Base-by-base conservation (phyloP, 2,888 invertebrate genomes). In the Notocelia uddmanniana region DNA sequence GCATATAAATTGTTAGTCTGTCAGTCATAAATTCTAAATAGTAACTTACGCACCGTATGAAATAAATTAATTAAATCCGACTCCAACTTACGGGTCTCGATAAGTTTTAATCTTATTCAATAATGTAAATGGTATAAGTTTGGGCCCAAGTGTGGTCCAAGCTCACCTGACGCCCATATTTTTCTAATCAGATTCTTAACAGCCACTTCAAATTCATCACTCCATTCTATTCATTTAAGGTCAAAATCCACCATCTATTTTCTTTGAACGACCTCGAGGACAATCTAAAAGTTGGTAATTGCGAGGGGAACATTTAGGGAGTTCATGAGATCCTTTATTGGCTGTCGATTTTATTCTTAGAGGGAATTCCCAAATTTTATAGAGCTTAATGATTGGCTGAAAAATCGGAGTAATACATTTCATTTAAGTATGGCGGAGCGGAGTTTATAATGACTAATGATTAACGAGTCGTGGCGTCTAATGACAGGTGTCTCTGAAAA, bases 231-330 rank as follows among this genome's bases (percentile, higher is more conserved):
- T 67, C 59, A 60, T 66, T 66, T 45, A 45, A 50, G 62, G 50
- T 67, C 62, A 55, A 68, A 68, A 68, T 68, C 57, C 72, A 71
- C 68, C 55, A 60, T 72, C 67, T 67, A 67, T 60, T 67, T 70
- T 62, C 68, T 62, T 72, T 37, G 45, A 68, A 68, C 34, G 72
- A 57, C 26, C 57, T 62, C 69, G 70, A 76, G 77, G 62, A 83
- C 83, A 81, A 82, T 81, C 78, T 76, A 76, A 81, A 83, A 83
- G 79, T 83, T 83, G 74, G 76, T 81, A 82, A 84, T 84, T 82
- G 81, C 77, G 77, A 74, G 73, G 74, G 74, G 73, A 76, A 81
- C 80, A 62, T 72, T 74, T 72, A 50, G 62, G 78, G 78, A 78
- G 77, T 80, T 82, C 83, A 83, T 81, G 79, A 50, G 58, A 66